phyloP scores from a whole-genome alignment of 2,888 invertebrate genomes.

The Encarsia formosa region DNA sequence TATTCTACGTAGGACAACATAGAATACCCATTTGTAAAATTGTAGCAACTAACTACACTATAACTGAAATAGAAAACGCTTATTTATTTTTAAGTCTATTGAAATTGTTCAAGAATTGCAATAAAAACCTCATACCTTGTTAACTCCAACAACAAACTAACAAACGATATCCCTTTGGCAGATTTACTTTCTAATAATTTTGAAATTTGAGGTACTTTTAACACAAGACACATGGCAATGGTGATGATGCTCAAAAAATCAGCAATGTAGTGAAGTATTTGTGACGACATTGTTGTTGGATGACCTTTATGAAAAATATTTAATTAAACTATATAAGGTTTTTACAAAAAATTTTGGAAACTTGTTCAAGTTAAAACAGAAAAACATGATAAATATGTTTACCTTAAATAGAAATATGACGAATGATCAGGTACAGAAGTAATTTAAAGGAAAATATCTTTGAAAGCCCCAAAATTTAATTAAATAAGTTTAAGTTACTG shows the following conservation, averaged over 20 bases:
- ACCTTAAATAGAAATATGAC: no score
- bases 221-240: conserved; percentile 69
- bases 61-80: conserved; percentile 65
- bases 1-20: conserved; percentile 79
- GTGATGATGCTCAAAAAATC: conserved; percentile 69
- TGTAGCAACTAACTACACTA: conserved; percentile 76
- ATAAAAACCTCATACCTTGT: conserved; percentile 57
- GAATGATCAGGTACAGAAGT: no score
- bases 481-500: no score
- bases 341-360: no score
- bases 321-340: not conserved
- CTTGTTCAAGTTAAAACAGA: no score
- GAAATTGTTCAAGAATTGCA: no score
- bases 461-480: no score
- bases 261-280: conserved; percentile 46
- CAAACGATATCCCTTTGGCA: conserved; percentile 65
- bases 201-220: conserved; percentile 80
- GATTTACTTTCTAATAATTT: conserved; percentile 62
- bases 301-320: not conserved
- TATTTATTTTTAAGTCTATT: no score
- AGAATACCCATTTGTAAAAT: conserved; percentile 69
- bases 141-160: conserved; percentile 66
- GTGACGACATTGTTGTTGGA: conserved; percentile 7
- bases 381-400: no score
- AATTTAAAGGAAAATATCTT: no score